These are phyloP conservation scores for Drosophila pseudotalamancana DNA, from an alignment of 2,888 invertebrate genomes.

Conservation along the genomic window DNA sequence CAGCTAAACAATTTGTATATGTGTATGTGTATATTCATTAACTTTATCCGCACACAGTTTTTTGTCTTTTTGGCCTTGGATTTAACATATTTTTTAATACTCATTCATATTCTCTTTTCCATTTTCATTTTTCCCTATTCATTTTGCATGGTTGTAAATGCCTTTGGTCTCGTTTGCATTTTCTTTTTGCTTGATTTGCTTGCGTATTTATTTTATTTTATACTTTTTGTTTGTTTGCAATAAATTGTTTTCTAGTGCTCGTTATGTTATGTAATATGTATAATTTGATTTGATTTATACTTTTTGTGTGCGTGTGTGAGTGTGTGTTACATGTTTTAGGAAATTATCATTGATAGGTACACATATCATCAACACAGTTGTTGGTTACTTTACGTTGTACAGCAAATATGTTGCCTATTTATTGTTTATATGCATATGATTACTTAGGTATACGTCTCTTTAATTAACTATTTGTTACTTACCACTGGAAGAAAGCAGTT, in stretches of 20 bases:
- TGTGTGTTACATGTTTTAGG: slow-evolving; percentile 30
- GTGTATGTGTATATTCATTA: slow-evolving; percentile 6
- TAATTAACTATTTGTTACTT: slow-evolving; percentile 42
- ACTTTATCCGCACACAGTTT: too few species aligned
- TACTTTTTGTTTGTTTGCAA: slow-evolving; percentile 5
- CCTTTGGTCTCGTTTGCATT: slow-evolving; percentile 66
- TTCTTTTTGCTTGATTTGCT: slow-evolving; percentile 11
- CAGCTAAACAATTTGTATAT: slow-evolving; percentile 17
- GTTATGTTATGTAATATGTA: slow-evolving; percentile 50
- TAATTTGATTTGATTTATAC: slow-evolving; percentile 58
- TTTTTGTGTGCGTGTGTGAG: slow-evolving; percentile 1
- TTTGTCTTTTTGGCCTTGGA: slow-evolving; percentile 56
- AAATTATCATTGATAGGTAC: slow-evolving; percentile 64
- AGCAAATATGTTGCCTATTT: slow-evolving; percentile 54
- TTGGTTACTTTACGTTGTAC: slow-evolving; percentile 34
- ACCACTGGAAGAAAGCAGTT: slow-evolving; percentile 62
- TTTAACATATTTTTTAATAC: slow-evolving; percentile 34
- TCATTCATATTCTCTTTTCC: not conserved
- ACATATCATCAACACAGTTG: slow-evolving; percentile 59
- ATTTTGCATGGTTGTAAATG: slow-evolving; percentile 49
- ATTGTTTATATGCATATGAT: slow-evolving; percentile 24
- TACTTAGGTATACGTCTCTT: slow-evolving; percentile 27
- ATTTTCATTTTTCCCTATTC: slow-evolving; percentile 7
- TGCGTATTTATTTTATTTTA: slow-evolving; percentile 5
- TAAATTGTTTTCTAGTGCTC: slow-evolving; percentile 36